Evolutionary conservation across 2,888 invertebrate species (phyloP), one percentile per base, ranked within the genome.

Genomic region (Julus scanicus): DNA sequence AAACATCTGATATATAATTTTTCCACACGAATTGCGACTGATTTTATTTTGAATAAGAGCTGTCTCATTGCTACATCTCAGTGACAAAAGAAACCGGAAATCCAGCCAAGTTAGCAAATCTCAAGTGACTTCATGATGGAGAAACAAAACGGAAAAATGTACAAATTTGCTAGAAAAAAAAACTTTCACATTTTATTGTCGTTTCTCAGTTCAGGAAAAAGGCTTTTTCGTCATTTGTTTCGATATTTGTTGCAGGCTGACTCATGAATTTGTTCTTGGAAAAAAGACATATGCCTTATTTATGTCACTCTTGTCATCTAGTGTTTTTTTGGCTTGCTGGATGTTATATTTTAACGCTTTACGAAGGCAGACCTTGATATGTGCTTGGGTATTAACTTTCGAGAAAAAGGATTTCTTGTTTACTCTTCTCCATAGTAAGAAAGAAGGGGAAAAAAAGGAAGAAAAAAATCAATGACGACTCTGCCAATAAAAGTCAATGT

Each of bases 401-500:
- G 8, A 63, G 53, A 53, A 63, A 63, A 20, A 63, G 20, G 20
- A 63, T 63, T 63, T 15, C 63, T 63, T 63, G 63, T 63, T 63
- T 63, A 63, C 63, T 9, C 63, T 20, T 63, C 15, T 20, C 15
- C 11, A 57, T 1, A 15, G 57, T 11, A 17, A 13, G 17, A 57
- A 57, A 17, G 57, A 17, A 57, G 57, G 15, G 17, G 13, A 4
- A 17, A 57, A 57, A 9, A 13, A 2, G 63, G 20, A n/a, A n/a
- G 15, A 20, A 63, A 63, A 63, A 63, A 63, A 63, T 63, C 63
- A 20, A 63, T 63, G 63, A 63, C 6, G 20, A 63, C 9, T 63
- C 20, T 63, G 63, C 63, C 63, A 63, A 63, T 63, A 63, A 63
- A 63, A 20, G 63, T 63, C 63, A n/a, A 20, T 63, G 63, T 20